Base-by-base conservation (phyloP, 2,797 vertebrate genomes). In the Typhlichthys eigenmanni region DNA sequence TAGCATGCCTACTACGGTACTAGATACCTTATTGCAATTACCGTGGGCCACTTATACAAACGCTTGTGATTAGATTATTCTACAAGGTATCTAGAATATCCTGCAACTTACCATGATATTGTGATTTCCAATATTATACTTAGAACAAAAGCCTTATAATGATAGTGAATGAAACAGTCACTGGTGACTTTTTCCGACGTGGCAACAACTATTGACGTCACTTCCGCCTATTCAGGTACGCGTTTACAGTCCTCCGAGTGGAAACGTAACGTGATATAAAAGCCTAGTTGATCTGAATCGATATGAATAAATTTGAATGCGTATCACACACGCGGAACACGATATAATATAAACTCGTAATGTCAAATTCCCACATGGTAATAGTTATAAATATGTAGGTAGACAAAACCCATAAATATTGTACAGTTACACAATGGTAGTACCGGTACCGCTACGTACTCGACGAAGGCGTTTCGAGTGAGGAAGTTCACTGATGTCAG, bases 181-280 rank as follows among this genome's bases (percentile, higher is more conserved):
- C 48, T 2, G 11, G 19, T 13, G 0, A 2, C 17, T 32, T 59
- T 53, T 32, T 75, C 83, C 86, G 90, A 93, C 92, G 92, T 93
- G 92, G 92, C 92, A 93, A 77, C 79, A 71, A 73, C 53, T 64
- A 1, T 57, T 49, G 62, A 63, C 62, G 64, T 63, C 55, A 43
- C 78, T 72, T 72, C 61, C 62, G 55, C 34, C 66, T 55, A 63
- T 24, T 0, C n/a, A 13, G 72, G 70, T 81, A 53, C 77, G 13
- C 14, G 51, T 0, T 0, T 2, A 11, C 0, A 5, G 14, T 4
- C 38, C 4, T n/a, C 79, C 79, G 81, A 60, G 5, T 47, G 82
- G 75, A 87, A 86, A 75, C 2, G 29, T 13, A 8, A 1, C 0
- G 0, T 0, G 7, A 38, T 6, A 38, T 38, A 38, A 38, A 38